phyloP scores from a whole-genome alignment of 2,797 vertebrate species.

The Clarias pachynema region DNA sequence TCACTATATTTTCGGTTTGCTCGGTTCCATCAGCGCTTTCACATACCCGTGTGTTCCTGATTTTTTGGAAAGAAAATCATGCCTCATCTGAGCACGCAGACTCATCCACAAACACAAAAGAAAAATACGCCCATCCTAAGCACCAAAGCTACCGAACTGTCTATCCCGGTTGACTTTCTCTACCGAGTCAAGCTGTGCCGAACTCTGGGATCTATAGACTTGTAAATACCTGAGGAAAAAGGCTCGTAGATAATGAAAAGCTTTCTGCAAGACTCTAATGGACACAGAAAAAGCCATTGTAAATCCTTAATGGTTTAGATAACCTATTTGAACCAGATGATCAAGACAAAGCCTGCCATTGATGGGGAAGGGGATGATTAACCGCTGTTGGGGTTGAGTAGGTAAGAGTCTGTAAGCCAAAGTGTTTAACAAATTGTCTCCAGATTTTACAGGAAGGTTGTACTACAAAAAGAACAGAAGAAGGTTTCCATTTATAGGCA shows the following conservation, averaged over 20 bases:
- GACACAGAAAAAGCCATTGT: not conserved
- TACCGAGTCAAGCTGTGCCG: not conserved
- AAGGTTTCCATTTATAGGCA: slow-evolving; percentile 14
- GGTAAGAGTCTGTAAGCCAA: slow-evolving; percentile 8
- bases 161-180: not conserved
- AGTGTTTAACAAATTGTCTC: slow-evolving; percentile 24
- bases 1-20: not conserved
- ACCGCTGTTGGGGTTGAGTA: not conserved
- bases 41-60: not conserved
- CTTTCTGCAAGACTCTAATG: not conserved
- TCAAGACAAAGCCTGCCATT: not conserved
- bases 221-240: not conserved
- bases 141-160: not conserved
- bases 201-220: not conserved
- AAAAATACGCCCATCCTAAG: not conserved
- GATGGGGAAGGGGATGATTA: not conserved
- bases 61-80: not conserved
- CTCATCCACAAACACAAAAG: no score
- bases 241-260: not conserved
- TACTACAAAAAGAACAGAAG: slow-evolving; percentile 13
- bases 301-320: not conserved
- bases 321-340: not conserved
- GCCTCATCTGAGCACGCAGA: not conserved
- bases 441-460: slow-evolving; percentile 18
- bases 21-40: not conserved